Base-by-base conservation (phyloP, 2,113 vertebrate species). In the Dasyornis broadbenti region DNA sequence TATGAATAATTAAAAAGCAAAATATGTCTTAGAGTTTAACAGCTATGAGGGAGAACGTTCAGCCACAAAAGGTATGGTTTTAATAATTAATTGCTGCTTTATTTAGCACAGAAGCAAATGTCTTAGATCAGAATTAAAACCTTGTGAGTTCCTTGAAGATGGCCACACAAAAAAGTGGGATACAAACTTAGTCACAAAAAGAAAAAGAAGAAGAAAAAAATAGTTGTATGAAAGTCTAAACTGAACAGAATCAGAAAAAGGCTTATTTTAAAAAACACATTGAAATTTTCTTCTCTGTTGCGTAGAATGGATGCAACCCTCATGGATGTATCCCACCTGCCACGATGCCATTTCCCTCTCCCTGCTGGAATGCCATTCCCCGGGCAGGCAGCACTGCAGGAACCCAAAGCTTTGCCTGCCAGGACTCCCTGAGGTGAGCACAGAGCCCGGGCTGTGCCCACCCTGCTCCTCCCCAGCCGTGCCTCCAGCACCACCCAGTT, bases 71-170 rank as follows among this genome's bases (percentile, higher is more conserved):
- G 91, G 92, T 97, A 95, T 35, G 61, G 21, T 59, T 90, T 97
- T 73, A 97, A 97, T 97, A 95, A 96, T 97, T 96, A 91, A 97
- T 93, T 76, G 21, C 47, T 80, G 90, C 86, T 95, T 96, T 97
- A 95, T 97, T 96, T 96, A 96, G 96, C 66, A 85, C 89, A 85
- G 90, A 90, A 92, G 69, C 49, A 91, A 94, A 69, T 44, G 69
- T n/a, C 86, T 70, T 82, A 89, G 95, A 94, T 95, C 66, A 92
- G 83, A 95, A 93, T 89, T 89, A 88, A 95, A 96, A 71, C 59
- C 65, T 52, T 26, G 30, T 33, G 63, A 66, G 30, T 33, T 77
- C 77, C 76, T 89, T 87, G 72, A 60, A 90, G 71, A 89, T 27
- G 39, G 47, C 69, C 53, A 60, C 2, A 16, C 49, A 65, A 60